Conservation (phyloP, 2,113 vertebrate species). For the human region GRCh38 chr13:71307501-71308000, state of each 20-base stretch:
- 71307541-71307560: background rate
- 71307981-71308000: background rate
- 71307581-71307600: background rate
- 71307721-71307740: background rate
- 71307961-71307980: background rate
- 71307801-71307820: background rate
- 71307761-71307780: background rate
- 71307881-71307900: background rate
- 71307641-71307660: background rate
- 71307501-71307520: conserved; percentile 32
- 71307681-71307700: background rate
- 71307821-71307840: background rate
- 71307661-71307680: background rate
- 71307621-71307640: background rate
- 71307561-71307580: background rate
- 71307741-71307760: background rate
- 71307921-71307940: background rate
- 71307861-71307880: background rate
- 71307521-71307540: conserved; percentile 1
- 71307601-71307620: background rate
- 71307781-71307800: background rate
- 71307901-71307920: background rate
- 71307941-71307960: conserved; percentile 21
- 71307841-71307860: background rate
- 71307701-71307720: conserved; percentile 30